These are phyloP conservation scores for Nemopilema nomurai DNA, from an alignment of 30 jellyfish, hydroid and myxozoan species.

Conservation along the genomic window DNA sequence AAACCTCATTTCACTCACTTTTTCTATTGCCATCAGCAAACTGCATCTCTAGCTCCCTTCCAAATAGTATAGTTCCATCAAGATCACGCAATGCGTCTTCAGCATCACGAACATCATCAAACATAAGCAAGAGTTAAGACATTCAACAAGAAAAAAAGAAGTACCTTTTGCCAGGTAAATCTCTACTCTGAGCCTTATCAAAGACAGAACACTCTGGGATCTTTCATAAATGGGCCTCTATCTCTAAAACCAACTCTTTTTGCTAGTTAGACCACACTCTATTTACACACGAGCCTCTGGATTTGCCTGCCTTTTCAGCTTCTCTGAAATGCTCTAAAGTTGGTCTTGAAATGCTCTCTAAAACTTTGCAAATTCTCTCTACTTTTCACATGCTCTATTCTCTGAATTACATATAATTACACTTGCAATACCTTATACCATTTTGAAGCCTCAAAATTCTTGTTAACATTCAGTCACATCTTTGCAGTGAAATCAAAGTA, in stretches of 20 bases:
- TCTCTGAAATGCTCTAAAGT: background rate
- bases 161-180: conserved; percentile 1
- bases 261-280: background rate
- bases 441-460: background rate
- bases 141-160: background rate
- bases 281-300: background rate
- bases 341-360: too few species aligned
- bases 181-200: too few species aligned
- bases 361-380: background rate
- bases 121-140: conserved; percentile 52
- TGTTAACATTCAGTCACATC: background rate
- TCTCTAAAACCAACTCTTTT: conserved; percentile 8
- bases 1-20: conserved; percentile 72
- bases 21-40: conserved; percentile 96
- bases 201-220: background rate
- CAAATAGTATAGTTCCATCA: conserved; percentile 87
- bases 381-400: conserved; percentile 3
- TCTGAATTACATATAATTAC: background rate
- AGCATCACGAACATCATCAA: conserved; percentile 95
- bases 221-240: background rate
- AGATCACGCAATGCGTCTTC: conserved; percentile 92
- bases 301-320: background rate
- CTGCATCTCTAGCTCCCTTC: conserved; percentile 77
- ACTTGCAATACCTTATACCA: background rate
- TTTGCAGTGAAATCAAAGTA: background rate